Evolutionary conservation across 2,797 vertebrate species (phyloP).

Genomic region (Gallirallus australis): DNA sequence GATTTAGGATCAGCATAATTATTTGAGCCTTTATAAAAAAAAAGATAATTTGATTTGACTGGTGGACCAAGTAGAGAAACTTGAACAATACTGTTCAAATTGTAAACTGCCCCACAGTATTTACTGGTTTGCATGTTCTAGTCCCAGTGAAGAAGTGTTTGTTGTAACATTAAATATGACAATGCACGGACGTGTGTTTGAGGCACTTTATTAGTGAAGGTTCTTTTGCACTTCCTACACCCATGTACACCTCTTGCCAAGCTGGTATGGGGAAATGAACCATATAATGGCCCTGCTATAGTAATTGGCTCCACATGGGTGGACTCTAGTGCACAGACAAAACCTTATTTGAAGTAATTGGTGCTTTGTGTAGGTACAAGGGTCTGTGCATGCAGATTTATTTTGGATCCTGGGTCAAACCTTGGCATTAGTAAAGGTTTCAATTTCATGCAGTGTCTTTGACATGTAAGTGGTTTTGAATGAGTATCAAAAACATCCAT

Average conservation of each 20-base stretch:
- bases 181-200: not conserved
- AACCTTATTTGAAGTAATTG: conserved; percentile 75
- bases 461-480: conserved; percentile 66
- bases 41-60: not conserved
- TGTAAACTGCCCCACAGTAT: not conserved
- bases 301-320: conserved; percentile 74
- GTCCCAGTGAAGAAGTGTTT: not conserved
- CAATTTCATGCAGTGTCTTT: conserved; percentile 65
- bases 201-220: conserved; percentile 44
- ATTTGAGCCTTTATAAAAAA: not conserved
- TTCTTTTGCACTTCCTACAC: conserved; percentile 56
- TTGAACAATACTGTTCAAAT: not conserved
- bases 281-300: conserved; percentile 70
- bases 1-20: not conserved
- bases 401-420: conserved; percentile 69
- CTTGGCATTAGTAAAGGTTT: conserved; percentile 67
- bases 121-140: not conserved
- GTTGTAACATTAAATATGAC: conserved; percentile 24
- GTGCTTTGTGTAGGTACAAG: conserved; percentile 72
- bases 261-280: conserved; percentile 72
- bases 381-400: conserved; percentile 65
- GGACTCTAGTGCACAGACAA: conserved; percentile 59
- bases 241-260: conserved; percentile 68
- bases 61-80: not conserved
- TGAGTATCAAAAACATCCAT: conserved; percentile 49